Conservation (phyloP, 2,113 vertebrate genomes). For the Andinoacara biseriatus region DNA sequence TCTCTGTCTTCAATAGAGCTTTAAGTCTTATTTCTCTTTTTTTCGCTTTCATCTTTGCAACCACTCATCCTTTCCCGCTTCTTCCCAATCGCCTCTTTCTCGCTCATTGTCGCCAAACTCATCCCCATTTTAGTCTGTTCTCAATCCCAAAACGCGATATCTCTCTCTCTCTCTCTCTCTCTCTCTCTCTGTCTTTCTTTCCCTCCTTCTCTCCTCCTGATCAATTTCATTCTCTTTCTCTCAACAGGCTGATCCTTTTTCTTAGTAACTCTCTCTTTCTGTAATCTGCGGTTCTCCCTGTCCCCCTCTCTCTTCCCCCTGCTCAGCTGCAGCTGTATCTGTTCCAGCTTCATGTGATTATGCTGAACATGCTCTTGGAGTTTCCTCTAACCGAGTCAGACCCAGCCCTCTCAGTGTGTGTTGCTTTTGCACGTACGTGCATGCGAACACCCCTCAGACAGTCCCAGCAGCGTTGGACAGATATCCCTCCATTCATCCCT, state of each 20-base stretch:
- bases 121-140: conserved; percentile 47
- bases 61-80: conserved; percentile 23
- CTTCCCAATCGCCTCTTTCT: conserved; percentile 20
- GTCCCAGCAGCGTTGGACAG: conserved; percentile 45
- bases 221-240: conserved; percentile 32
- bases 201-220: conserved; percentile 14
- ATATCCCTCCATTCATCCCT: conserved; percentile 54
- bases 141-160: conserved; percentile 37
- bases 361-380: conserved; percentile 49
- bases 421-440: background rate
- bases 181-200: background rate
- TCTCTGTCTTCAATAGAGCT: conserved; percentile 47
- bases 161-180: background rate
- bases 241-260: conserved; percentile 44
- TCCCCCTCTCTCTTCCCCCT: background rate
- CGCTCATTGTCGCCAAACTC: conserved; percentile 40
- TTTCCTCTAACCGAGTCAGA: conserved; percentile 38
- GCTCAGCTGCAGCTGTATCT: conserved; percentile 51
- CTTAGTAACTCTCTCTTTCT: conserved; percentile 17
- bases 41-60: conserved; percentile 40
- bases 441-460: conserved; percentile 27
- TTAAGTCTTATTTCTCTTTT: conserved; percentile 12
- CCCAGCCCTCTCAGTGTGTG: background rate
- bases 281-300: background rate
- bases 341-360: conserved; percentile 67